These are phyloP conservation scores for Harpalus rubripes DNA, from an alignment of 2,888 invertebrate genomes.

Conservation along the genomic window DNA sequence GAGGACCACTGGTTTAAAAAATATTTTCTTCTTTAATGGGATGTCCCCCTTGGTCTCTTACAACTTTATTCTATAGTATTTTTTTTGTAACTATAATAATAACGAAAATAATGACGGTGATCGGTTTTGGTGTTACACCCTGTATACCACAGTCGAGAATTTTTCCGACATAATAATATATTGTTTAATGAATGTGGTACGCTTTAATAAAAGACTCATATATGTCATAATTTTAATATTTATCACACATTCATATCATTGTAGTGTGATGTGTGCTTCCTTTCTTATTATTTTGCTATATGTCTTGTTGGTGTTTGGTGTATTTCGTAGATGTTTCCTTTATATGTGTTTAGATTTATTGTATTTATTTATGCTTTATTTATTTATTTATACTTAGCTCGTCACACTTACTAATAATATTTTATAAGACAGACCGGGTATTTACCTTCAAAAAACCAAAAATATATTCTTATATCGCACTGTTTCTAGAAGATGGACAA, in stretches of 20 bases:
- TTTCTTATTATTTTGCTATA: slow-evolving; percentile 52
- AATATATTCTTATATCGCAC: slow-evolving; percentile 41
- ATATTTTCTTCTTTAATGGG: no score
- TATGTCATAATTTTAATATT: background rate
- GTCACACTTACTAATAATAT: slow-evolving; percentile 2
- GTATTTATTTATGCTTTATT: slow-evolving; percentile 19
- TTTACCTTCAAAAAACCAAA: background rate
- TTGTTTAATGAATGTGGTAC: background rate
- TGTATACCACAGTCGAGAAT: no score
- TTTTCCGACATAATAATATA: background rate
- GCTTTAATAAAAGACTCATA: background rate
- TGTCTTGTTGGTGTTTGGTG: slow-evolving; percentile 65
- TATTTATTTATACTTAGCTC: slow-evolving; percentile 7
- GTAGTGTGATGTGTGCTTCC: slow-evolving; percentile 64
- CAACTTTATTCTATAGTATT: no score
- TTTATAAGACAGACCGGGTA: background rate
- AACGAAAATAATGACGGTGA: no score
- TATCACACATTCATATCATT: slow-evolving; percentile 59
- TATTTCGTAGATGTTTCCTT: slow-evolving; percentile 60
- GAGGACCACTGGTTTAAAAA: no score
- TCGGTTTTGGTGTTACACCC: no score
- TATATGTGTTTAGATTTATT: slow-evolving; percentile 38
- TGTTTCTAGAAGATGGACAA: slow-evolving; percentile 90
- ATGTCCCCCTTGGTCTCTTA: no score
- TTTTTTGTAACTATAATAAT: no score